Percentiles rank a stretch among this genome's conserved stretches.
Evolutionary conservation across 30 jellyfish, hydroid and myxozoan genomes (phyloP).

Genomic region (Rhopilema esculentum): DNA sequence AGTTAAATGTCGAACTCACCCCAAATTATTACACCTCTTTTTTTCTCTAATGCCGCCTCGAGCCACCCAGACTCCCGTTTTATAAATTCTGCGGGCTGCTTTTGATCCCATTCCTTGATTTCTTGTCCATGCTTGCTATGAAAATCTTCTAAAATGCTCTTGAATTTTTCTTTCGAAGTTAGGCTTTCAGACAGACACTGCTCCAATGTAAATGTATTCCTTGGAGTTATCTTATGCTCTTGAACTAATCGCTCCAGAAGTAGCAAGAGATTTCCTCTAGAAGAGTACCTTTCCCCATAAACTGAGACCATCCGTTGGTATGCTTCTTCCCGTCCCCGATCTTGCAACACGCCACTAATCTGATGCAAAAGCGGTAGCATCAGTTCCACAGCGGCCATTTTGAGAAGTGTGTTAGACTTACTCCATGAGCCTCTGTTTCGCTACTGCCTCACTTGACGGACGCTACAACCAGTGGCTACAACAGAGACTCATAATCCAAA

Average conservation of each 20-base stretch:
- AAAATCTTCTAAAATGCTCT: neutral
- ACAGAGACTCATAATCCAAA: no score
- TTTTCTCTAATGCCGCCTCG: slow-evolving; percentile 8
- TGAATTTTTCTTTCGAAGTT: neutral
- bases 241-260: neutral
- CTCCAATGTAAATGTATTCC: neutral
- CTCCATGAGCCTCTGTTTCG: no score
- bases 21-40: slow-evolving; percentile 33
- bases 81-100: slow-evolving; percentile 44
- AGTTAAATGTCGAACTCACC: neutral
- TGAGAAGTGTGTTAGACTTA: no score
- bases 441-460: no score
- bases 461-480: no score
- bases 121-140: neutral
- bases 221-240: slow-evolving; percentile 7
- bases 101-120: slow-evolving; percentile 9
- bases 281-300: neutral
- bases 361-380: neutral
- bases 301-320: neutral
- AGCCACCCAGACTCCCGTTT: slow-evolving; percentile 42
- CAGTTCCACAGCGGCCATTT: neutral
- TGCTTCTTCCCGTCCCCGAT: neutral
- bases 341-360: neutral
- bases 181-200: slow-evolving; percentile 4
- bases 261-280: neutral